Evolutionary conservation across 2,888 invertebrate genomes (phyloP).

Genomic region (Caenorhabditis japonica): DNA sequence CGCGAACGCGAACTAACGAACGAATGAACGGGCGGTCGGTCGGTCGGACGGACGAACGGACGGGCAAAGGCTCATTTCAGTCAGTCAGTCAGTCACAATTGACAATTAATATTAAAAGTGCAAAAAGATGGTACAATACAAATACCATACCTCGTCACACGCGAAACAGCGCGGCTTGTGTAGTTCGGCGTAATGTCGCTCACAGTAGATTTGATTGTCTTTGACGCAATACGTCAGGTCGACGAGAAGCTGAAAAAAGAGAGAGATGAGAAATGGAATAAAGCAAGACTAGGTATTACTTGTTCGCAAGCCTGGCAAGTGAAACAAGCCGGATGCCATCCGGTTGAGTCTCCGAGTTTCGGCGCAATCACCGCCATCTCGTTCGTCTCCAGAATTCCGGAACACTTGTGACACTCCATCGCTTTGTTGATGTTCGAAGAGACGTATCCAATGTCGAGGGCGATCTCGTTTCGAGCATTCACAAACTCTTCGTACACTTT

Average conservation of each 20-base stretch:
- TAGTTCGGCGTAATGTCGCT: conserved; percentile 95
- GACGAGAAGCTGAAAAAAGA: conserved; percentile 84
- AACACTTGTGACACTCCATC: conserved; percentile 87
- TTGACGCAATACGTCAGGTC: conserved; percentile 95
- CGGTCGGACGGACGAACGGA: too few relatives aligned
- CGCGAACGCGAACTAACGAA: too few relatives aligned
- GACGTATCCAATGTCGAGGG: conserved; percentile 89
- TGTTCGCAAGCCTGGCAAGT: conserved; percentile 74
- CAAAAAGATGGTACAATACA: conserved; percentile 22
- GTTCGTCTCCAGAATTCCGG: conserved; percentile 85
- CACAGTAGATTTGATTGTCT: conserved; percentile 90
- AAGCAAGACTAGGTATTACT: conserved; percentile 38
- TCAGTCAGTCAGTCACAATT: too few relatives aligned
- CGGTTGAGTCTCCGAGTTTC: conserved; percentile 81
- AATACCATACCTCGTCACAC: conserved; percentile 92
- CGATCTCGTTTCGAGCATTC: conserved; percentile 92
- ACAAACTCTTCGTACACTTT: conserved; percentile 89
- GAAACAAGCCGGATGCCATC: conserved; percentile 83
- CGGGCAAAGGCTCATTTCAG: too few relatives aligned
- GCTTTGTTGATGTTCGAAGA: conserved; percentile 78
- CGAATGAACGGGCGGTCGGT: too few relatives aligned
- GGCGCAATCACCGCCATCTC: conserved; percentile 89
- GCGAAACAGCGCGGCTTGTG: conserved; percentile 94
- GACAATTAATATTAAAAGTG: conserved; percentile 18
- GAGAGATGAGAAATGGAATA: neutral